Conservation (phyloP, 1,140 invertebrate genomes). For the Reticulitermes speratus region DNA sequence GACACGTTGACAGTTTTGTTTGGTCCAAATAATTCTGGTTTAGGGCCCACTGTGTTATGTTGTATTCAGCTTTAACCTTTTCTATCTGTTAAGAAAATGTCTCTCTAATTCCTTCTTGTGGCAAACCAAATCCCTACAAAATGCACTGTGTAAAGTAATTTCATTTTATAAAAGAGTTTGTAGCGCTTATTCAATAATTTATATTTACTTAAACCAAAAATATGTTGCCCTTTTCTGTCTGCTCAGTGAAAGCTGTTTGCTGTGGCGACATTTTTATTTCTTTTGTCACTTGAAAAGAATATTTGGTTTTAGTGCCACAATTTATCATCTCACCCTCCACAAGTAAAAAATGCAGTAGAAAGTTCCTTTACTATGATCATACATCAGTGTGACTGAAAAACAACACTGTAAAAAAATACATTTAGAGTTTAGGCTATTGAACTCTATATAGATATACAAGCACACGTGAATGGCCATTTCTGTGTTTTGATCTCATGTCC, state of each 20-base stretch:
- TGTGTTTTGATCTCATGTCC: slow-evolving; percentile 13
- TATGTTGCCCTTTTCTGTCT: not conserved
- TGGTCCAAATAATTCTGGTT: not conserved
- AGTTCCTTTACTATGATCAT: not conserved
- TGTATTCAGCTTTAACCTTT: slow-evolving; percentile 19
- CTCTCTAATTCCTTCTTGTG: slow-evolving; percentile 24
- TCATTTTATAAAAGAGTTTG: not conserved
- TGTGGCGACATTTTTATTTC: not conserved
- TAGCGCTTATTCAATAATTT: not conserved
- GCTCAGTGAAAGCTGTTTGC: not conserved
- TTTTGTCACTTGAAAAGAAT: not conserved
- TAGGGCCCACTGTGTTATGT: not conserved
- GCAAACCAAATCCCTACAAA: not conserved
- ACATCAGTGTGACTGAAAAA: not conserved
- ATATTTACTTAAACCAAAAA: not conserved
- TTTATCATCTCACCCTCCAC: not conserved
- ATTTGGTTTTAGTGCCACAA: not conserved
- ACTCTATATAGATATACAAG: not conserved
- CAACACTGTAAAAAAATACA: not conserved
- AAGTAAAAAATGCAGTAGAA: not conserved
- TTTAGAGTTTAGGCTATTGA: not conserved
- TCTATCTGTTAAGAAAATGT: slow-evolving; percentile 13
- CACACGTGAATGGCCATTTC: not conserved
- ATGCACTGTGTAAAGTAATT: not conserved
- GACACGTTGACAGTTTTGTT: not conserved